Evolutionary conservation across 23 tunicate species (phyloP), one percentile per base, ranked within the genome.

Genomic region (Oikopleura vanhoeffeni): DNA sequence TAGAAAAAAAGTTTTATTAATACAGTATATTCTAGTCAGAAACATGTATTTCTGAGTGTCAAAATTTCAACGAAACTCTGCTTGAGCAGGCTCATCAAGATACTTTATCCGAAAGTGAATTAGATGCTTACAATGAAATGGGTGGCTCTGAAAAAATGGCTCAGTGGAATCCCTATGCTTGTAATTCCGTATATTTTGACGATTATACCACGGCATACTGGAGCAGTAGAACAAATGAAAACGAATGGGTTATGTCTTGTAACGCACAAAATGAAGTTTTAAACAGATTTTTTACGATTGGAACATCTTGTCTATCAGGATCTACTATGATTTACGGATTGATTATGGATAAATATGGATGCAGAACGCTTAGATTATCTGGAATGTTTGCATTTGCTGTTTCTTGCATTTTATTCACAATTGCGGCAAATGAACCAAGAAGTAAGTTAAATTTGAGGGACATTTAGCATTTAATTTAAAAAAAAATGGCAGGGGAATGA

Each of bases 271-370:
- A 8, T 8, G 8, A 8, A 8, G 18, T 8, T 18, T 8, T 49
- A 18, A 49, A 49, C 60, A 49, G 98, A 1, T 93, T 88, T 67
- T 93, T 87, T 42, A 86, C 98, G 0, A 93, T 93, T 39, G 98
- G 98, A 1, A 89, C 98, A 0, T 83, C 88, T 36, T 76, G 90
- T 40, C 58, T 93, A 39, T 87, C 91, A 40, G 98, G 87, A 39
- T 93, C 90, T 27, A 93, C 98, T 0, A 84, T 93, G 0, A 58
- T 93, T 41, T 86, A 89, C 18, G 98, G 98, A 0, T 82, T 93
- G 1, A 90, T 93, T 41, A 93, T 93, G 98, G 98, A 93, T 85
- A 90, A 88, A 41, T 90, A 93, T 76, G 98, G 98, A 76, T 89
- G 94, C 24, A 57, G 98, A 83, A 83, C 88, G 86, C 88, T 93